Conservation (phyloP, 1,140 invertebrate genomes). For the Megathymus violae region DNA sequence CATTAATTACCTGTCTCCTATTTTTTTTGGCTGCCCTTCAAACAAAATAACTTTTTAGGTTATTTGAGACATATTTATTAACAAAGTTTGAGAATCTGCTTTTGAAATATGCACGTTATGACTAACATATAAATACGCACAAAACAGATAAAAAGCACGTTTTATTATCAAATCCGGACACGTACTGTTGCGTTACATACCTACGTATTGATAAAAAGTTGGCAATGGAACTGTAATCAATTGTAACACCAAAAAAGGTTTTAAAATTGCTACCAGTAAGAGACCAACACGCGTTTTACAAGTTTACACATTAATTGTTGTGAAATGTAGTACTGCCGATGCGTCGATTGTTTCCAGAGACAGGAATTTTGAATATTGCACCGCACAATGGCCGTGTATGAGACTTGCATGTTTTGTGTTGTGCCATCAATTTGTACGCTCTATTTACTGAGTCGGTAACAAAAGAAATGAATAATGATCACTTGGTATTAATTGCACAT, state of each 20-base stretch:
- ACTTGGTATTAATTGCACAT: slow-evolving; percentile 69
- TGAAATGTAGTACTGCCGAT: slow-evolving; percentile 60
- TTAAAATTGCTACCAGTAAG: slow-evolving; percentile 12
- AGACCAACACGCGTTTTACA: not conserved
- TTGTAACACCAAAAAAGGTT: slow-evolving; percentile 21
- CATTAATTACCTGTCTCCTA: too few species aligned
- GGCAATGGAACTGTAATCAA: slow-evolving; percentile 15
- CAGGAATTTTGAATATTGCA: slow-evolving; percentile 70
- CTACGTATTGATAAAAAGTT: slow-evolving; percentile 18
- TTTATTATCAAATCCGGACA: slow-evolving; percentile 30
- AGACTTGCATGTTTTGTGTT: slow-evolving; percentile 62
- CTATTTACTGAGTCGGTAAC: slow-evolving; percentile 72
- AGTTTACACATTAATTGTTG: slow-evolving; percentile 48
- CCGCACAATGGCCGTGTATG: slow-evolving; percentile 68
- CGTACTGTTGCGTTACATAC: slow-evolving; percentile 26
- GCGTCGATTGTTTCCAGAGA: slow-evolving; percentile 61
- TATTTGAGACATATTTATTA: not conserved
- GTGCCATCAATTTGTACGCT: slow-evolving; percentile 71
- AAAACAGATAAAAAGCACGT: slow-evolving; percentile 28
- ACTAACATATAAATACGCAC: slow-evolving; percentile 5
- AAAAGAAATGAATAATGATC: slow-evolving; percentile 78
- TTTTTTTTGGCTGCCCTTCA: too few species aligned
- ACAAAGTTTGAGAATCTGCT: not conserved
- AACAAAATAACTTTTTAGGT: too few species aligned
- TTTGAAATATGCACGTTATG: not conserved